Evolutionary conservation across 2,888 invertebrate species (phyloP), one percentile per base, ranked within the genome.

Genomic region (Lycia hirtaria): DNA sequence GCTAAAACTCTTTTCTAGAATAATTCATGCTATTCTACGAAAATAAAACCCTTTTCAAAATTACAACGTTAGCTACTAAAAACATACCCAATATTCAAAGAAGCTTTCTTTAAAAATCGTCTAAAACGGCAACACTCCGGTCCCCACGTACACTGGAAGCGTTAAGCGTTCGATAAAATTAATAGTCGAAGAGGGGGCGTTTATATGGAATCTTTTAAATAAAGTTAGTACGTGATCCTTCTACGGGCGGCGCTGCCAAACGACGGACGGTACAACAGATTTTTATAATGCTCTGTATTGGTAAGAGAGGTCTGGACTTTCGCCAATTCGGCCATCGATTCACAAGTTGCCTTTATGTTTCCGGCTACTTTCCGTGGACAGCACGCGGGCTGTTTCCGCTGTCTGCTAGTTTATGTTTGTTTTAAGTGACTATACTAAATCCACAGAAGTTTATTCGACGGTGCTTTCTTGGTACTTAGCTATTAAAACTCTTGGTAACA

Each of bases 291-390:
- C 76, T 83, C 86, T 80, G 83, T 87, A 85, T 87, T 87, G 88
- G 88, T 88, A 83, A 87, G 81, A 79, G 83, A 72, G 86, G 85
- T 85, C 83, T 90, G 90, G 89, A 83, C 75, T 55, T 45, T 56
- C 51, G 89, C 89, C 89, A 89, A 90, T 85, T 86, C 87, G 87
- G 85, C 73, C 88, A 90, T 90, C 89, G 89, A 89, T 90, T 90
- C 84, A 85, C 88, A 87, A 89, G 78, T 85, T 80, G 75, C 78
- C 80, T 84, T 88, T 85, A 86, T 84, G 83, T 85, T 81, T 75
- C 74, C 83, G 80, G 81, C 81, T 85, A 84, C 83, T 84, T 87
- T 82, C 65, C 74, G 75, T 67, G 67, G 68, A 78, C 73, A 76
- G 75, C 77, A 76, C 72, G 74, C 71, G 72, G 66, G 64, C 67